Conservation (phyloP, 2,113 vertebrate genomes). For the Bufo gargarizans region DNA sequence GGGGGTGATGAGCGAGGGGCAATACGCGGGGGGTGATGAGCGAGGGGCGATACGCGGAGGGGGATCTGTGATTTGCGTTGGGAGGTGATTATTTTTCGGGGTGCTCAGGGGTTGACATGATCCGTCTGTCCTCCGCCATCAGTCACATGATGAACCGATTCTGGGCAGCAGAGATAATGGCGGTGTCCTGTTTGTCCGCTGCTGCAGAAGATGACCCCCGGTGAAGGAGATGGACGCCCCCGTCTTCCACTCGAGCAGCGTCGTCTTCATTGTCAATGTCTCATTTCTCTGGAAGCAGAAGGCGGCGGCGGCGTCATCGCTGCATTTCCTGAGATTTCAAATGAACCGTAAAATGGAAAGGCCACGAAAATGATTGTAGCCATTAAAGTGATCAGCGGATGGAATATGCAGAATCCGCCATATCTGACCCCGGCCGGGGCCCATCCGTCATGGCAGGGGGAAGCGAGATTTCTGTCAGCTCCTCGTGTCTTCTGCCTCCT, state of each 20-base stretch:
- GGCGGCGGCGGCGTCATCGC: not conserved
- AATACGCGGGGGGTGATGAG: no score
- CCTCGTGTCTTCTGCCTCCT: no score
- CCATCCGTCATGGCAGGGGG: not conserved
- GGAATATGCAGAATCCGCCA: not conserved
- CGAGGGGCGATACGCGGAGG: no score
- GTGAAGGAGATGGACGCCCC: not conserved
- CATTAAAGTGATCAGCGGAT: not conserved
- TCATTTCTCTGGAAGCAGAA: not conserved
- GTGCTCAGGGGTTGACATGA: no score
- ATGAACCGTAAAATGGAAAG: slow-evolving; percentile 23
- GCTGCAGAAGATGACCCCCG: not conserved
- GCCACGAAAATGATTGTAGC: slow-evolving; percentile 8
- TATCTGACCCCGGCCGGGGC: not conserved
- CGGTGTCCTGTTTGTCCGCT: not conserved
- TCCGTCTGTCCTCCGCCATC: not conserved
- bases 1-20: no score
- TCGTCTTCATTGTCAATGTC: not conserved
- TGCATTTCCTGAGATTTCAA: not conserved
- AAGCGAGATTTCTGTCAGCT: not conserved
- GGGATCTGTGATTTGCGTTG: no score
- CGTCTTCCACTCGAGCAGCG: not conserved
- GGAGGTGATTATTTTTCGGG: no score
- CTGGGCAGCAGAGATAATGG: slow-evolving; percentile 28
- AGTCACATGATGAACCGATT: slow-evolving; percentile 47